Percentiles rank a stretch among this genome's conserved stretches.
These are phyloP conservation scores for Ursus arctos DNA, from an alignment of 2,113 vertebrate species.

Conservation along the genomic window DNA sequence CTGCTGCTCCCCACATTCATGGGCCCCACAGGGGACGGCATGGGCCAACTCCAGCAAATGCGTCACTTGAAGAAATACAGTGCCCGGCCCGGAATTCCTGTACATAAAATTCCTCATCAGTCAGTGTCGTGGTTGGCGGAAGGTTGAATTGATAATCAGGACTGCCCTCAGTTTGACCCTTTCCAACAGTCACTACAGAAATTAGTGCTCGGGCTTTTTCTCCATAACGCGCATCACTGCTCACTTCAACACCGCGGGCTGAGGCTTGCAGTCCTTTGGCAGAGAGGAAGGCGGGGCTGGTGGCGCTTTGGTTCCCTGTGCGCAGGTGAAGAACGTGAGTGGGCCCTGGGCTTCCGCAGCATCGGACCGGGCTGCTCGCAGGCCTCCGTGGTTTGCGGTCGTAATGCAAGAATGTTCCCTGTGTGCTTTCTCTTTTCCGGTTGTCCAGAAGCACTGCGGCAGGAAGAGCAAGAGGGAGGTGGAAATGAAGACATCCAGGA, in stretches of 20 bases:
- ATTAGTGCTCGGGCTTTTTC: neutral
- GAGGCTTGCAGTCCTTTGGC: neutral
- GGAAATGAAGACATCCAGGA: conserved; percentile 87
- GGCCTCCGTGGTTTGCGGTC: neutral
- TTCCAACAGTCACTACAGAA: neutral
- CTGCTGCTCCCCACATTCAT: neutral
- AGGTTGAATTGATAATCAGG: neutral
- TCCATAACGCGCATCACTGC: rapidly evolving
- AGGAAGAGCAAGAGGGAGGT: conserved; percentile 84
- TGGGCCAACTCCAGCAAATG: neutral
- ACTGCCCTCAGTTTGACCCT: neutral
- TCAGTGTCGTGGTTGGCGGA: rapidly evolving
- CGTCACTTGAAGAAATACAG: neutral
- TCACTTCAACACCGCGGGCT: neutral
- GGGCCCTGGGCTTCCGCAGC: neutral
- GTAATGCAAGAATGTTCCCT: neutral
- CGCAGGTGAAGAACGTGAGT: neutral
- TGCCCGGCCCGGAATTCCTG: neutral
- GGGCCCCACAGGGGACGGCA: rapidly evolving
- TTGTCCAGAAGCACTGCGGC: conserved; percentile 87
- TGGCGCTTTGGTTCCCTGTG: no score
- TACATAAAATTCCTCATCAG: neutral
- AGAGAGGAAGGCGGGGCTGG: neutral
- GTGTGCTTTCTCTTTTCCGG: conserved; percentile 40
- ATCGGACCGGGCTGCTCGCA: rapidly evolving